Evolutionary conservation across 2,888 invertebrate species (phyloP), one percentile per base, ranked within the genome.

Genomic region (Crioceris asparagi): DNA sequence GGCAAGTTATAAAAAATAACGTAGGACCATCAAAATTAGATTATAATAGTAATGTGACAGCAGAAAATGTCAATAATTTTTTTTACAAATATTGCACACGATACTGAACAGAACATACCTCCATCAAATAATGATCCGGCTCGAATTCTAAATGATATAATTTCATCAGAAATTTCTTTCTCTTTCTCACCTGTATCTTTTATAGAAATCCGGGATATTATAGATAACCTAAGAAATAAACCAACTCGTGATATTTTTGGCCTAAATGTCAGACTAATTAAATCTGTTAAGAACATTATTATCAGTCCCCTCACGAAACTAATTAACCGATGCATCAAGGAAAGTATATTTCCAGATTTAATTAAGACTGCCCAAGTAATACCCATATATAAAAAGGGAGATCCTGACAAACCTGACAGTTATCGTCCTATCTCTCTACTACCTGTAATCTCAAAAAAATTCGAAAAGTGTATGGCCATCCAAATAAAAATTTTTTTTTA

Each of bases 361-460:
- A 11, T 25, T 4, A 25, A 25, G 12, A 25, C 3, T n/a, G 25
- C 25, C n/a, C n/a, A 11, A 11, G 12, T 25, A 25, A 25, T 6
- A 11, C 25, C 25, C 6, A 12, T 25, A 25, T 25, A 11, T 6
- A 25, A 25, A 6, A 25, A 25, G n/a, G 25, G 25, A 4, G 25
- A 25, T 12, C 25, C 25, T 25, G 6, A 25, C 6, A 11, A 11
- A 12, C 25, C 25, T 16, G 10, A 17, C 4, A 37, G 34, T 17
- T 38, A 40, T 17, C 27, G 40, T 31, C 37, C 37, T 16, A 38
- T 40, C 11, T 35, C 35, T 10, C 17, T 35, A 6, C 17, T 35
- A 3, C 35, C 35, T n/a, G 18, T 35, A 26, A 11, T 41, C 16
- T 35, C 38, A 17, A 41, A 41, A 23, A 12, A 38, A 10, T 34